Evolutionary conservation across 2,888 invertebrate genomes (phyloP).

Genomic region (Heliothis peltigera): DNA sequence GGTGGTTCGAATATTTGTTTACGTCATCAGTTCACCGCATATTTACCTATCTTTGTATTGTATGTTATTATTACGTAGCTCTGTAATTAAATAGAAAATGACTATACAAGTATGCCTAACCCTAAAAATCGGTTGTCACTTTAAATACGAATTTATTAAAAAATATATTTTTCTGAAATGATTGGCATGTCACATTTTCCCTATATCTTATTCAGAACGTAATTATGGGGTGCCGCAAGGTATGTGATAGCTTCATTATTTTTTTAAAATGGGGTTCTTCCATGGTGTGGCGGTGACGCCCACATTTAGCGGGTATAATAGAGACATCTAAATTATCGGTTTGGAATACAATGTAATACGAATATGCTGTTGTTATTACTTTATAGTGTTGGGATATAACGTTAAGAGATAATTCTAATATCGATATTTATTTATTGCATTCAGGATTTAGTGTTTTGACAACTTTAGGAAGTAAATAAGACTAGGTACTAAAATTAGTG

Average conservation of each 20-base stretch:
- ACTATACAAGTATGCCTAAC: background rate
- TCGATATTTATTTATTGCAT: constrained; percentile 48
- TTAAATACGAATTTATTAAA: constrained; percentile 21
- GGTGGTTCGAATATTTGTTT: too few relatives aligned
- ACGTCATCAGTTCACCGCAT: too few relatives aligned
- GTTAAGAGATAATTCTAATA: constrained; percentile 4
- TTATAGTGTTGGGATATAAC: constrained; percentile 60
- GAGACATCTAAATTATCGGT: constrained; percentile 81
- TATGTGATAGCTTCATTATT: constrained; percentile 78
- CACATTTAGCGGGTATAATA: constrained; percentile 78
- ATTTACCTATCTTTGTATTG: too few relatives aligned
- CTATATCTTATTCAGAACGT: constrained; percentile 66
- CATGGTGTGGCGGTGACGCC: constrained; percentile 71
- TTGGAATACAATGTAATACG: constrained; percentile 66
- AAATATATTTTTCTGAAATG: constrained; percentile 19
- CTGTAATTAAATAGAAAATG: background rate
- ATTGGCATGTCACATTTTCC: constrained; percentile 55
- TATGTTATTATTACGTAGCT: background rate
- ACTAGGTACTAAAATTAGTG: too few relatives aligned
- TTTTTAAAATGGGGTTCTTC: constrained; percentile 70
- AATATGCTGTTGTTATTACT: constrained; percentile 44
- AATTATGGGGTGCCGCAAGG: constrained; percentile 63
- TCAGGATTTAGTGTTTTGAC: background rate
- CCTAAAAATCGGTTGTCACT: background rate
- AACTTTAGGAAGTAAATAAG: background rate